Evolutionary conservation across 92 coral and sea anemone species (phyloP).

Genomic region (Phenganax subtilis): DNA sequence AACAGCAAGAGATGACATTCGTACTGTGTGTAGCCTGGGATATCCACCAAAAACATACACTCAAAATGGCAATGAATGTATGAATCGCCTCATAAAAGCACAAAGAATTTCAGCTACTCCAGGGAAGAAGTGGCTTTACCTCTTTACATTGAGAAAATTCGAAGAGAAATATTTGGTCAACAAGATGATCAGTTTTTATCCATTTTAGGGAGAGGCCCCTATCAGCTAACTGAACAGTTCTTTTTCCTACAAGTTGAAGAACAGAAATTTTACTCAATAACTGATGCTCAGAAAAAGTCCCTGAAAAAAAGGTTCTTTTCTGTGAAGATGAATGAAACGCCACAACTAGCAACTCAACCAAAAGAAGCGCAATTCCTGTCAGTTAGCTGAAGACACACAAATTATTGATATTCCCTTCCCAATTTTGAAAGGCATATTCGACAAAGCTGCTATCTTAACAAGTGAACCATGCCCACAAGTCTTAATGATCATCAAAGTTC

Average conservation of each 20-base stretch:
- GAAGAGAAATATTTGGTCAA: slow-evolving; percentile 44
- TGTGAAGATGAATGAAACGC: slow-evolving; percentile 38
- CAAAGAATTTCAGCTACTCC: slow-evolving; percentile 41
- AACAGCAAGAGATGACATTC: slow-evolving; percentile 53
- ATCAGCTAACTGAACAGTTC: slow-evolving; percentile 44
- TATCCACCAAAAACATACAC: slow-evolving; percentile 53
- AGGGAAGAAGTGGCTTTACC: slow-evolving; percentile 39
- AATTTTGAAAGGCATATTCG: slow-evolving; percentile 44
- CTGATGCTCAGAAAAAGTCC: slow-evolving; percentile 47
- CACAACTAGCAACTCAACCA: slow-evolving; percentile 20
- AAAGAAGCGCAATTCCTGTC: slow-evolving; percentile 23
- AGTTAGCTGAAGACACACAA: slow-evolving; percentile 44
- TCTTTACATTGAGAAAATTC: slow-evolving; percentile 42
- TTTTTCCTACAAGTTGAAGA: slow-evolving; percentile 46
- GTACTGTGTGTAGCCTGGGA: slow-evolving; percentile 58
- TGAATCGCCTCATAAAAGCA: slow-evolving; percentile 35
- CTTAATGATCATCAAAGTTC: slow-evolving; percentile 7
- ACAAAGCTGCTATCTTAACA: slow-evolving; percentile 36
- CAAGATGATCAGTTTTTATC: slow-evolving; percentile 57
- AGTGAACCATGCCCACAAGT: slow-evolving; percentile 40
- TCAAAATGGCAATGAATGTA: slow-evolving; percentile 48
- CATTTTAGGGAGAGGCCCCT: slow-evolving; percentile 58
- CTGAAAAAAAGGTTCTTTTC: slow-evolving; percentile 48
- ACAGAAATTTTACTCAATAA: slow-evolving; percentile 51
- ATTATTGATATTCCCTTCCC: slow-evolving; percentile 51